phyloP scores from a whole-genome alignment of 2,113 vertebrate species.

The Dipodomys spectabilis region DNA sequence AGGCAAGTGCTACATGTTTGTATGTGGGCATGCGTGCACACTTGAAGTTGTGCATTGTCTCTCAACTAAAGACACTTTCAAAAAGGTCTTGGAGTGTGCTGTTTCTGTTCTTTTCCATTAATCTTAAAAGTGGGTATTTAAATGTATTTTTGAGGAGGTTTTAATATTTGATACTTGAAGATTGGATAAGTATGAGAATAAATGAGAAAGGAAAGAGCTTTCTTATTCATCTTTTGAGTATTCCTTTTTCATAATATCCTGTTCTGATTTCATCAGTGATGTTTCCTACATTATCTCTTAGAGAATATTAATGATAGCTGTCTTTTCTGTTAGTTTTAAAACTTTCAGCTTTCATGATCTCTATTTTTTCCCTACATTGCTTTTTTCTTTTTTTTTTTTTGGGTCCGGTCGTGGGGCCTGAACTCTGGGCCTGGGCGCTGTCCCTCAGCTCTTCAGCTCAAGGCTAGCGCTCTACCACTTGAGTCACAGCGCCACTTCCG shows the following conservation, averaged over 20 bases:
- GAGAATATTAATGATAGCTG: neutral
- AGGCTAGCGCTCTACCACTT: no score
- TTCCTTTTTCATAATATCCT: conserved; percentile 13
- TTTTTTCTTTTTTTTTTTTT: neutral
- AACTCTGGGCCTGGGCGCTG: no score
- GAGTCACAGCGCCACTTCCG: no score
- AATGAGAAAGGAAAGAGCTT: neutral
- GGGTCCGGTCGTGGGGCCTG: no score
- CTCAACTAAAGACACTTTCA: conserved; percentile 1
- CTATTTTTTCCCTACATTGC: conserved; percentile 16
- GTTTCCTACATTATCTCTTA: neutral
- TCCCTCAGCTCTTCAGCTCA: no score
- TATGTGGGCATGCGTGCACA: neutral
- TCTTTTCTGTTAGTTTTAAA: neutral
- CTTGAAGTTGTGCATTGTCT: neutral
- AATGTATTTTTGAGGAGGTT: neutral
- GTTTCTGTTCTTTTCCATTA: neutral
- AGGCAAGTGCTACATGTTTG: conserved; percentile 85
- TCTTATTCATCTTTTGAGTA: neutral
- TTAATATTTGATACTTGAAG: conserved; percentile 33
- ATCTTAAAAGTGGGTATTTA: conserved; percentile 11
- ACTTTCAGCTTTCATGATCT: conserved; percentile 20
- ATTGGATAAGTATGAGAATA: conserved; percentile 35
- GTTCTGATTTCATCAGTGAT: conserved; percentile 18
- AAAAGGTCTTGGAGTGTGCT: neutral